Evolutionary conservation across 1,140 invertebrate species (phyloP), one percentile per base, ranked within the genome.

Genomic region (Hestina assimilis): DNA sequence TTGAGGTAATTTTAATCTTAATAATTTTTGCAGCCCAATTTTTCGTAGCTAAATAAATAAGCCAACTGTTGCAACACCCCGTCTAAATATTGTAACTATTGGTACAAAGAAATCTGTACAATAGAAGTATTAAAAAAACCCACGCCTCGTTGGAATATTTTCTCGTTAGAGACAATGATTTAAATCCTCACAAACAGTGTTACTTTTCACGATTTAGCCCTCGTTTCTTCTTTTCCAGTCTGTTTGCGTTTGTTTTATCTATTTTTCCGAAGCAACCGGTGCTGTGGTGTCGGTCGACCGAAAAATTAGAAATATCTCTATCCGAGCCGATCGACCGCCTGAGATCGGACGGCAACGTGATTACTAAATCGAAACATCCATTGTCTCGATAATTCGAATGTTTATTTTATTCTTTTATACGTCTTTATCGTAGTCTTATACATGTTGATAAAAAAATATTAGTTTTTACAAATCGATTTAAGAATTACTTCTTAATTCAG

Each of bases 271-370:
- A 70, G 60, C 62, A 54, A 60, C 33, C 62, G 62, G 67, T 73
- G 66, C 74, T 72, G 60, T 66, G 67, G 56, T 55, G 66, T 69
- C 72, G 71, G 68, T 79, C 79, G 65, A 85, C 71, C 82, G 82
- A 75, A 78, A 85, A 85, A 85, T 85, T 81, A 81, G 76, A 85
- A 83, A 85, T 75, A 84, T 83, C 80, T 83, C 78, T 72, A 85
- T 83, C 78, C 57, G 45, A 70, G 53, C 48, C 72, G 65, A 75
- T 72, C 72, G 72, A 48, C 20, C 38, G 35, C 47, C 33, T 42
- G 29, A 21, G 45, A 56, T 33, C 57, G 40, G 54, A 58, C 40
- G 50, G 54, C 46, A 33, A 54, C 58, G 40, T 57, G 45, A 61
- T 59, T 59, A 59, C 56, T 33, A 24, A 52, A 52, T 59, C 40